Conservation (phyloP, 2,113 vertebrate species). For the Clarias batrachus region DNA sequence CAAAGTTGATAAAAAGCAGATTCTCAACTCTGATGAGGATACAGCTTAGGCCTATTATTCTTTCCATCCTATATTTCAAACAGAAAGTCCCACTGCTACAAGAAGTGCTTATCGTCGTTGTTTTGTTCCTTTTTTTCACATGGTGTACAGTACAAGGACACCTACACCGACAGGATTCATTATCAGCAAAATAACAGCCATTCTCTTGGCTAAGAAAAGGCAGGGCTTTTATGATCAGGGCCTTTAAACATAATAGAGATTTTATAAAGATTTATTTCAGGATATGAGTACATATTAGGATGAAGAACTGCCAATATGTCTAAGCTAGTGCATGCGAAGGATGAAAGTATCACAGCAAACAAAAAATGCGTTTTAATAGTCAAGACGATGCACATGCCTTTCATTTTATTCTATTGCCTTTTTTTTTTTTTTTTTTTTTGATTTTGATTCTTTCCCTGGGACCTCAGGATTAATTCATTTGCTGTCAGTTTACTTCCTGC, state of each 20-base stretch:
- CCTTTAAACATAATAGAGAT: conserved; percentile 56
- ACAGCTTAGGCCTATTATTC: conserved; percentile 30
- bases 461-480: conserved; percentile 2
- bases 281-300: conserved; percentile 29
- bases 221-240: conserved; percentile 46
- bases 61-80: conserved; percentile 44
- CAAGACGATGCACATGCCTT: not conserved
- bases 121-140: conserved; percentile 56
- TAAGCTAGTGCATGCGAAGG: not conserved
- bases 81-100: conserved; percentile 52
- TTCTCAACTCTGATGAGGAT: conserved; percentile 26
- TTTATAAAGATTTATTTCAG: conserved; percentile 52
- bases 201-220: conserved; percentile 55
- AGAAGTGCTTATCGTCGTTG: conserved; percentile 61
- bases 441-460: not conserved
- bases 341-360: not conserved
- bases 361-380: not conserved
- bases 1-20: conserved; percentile 38
- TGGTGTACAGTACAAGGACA: conserved; percentile 51
- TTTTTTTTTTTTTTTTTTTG: too few species aligned
- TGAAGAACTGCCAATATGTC: not conserved
- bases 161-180: conserved; percentile 61
- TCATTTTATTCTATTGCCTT: not conserved
- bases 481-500: not conserved
- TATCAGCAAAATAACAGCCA: conserved; percentile 62